Evolutionary conservation across 2,888 invertebrate species (phyloP).

Genomic region (Subacronicta megacephala): DNA sequence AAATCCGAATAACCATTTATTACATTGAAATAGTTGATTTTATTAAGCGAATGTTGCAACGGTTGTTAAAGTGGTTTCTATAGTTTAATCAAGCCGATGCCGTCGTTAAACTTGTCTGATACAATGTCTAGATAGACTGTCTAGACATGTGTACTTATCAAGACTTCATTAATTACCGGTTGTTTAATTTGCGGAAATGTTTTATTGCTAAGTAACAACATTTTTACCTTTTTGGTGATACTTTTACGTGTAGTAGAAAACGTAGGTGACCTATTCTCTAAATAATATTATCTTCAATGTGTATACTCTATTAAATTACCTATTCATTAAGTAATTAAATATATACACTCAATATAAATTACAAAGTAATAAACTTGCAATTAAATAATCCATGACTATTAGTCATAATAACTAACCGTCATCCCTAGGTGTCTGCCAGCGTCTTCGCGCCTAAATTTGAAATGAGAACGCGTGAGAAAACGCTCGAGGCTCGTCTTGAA

Average conservation of each 20-base stretch:
- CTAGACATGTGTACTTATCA: conserved; percentile 1
- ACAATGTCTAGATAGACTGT: conserved; percentile 1
- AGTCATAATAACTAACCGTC: conserved; percentile 36
- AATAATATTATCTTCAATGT: no score
- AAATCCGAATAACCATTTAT: conserved; percentile 37
- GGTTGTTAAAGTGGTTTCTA: conserved; percentile 26
- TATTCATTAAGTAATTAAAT: background rate
- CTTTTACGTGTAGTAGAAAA: no score
- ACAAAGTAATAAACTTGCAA: background rate
- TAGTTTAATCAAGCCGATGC: conserved; percentile 32
- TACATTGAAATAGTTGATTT: conserved; percentile 36
- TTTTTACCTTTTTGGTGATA: no score
- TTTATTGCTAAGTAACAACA: no score
- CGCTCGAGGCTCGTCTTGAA: conserved; percentile 74
- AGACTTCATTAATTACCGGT: background rate
- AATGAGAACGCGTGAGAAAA: conserved; percentile 84
- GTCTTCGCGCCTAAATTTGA: conserved; percentile 82
- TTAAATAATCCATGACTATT: conserved; percentile 35
- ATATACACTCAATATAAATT: no score
- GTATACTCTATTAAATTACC: no score
- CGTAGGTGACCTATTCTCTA: no score
- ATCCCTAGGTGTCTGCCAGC: conserved; percentile 66
- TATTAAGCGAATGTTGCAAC: conserved; percentile 29
- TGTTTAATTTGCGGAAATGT: no score
- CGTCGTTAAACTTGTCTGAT: background rate